Percentiles rank a stretch among this genome's conserved stretches.
phyloP scores from a whole-genome alignment of 2,888 invertebrate species.

The Sesia bembeciformis region DNA sequence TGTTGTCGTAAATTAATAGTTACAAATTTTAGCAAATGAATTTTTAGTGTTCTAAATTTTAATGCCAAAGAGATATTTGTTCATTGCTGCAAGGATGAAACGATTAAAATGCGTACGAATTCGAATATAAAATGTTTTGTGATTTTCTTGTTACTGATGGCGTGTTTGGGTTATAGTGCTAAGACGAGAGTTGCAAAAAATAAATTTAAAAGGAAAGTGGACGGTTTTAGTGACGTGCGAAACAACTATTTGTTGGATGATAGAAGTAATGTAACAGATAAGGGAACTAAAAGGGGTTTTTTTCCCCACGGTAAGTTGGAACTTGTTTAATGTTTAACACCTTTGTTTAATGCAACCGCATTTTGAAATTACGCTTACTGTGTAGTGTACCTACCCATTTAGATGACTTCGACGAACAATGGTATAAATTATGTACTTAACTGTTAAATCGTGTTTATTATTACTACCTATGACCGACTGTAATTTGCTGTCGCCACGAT shows the following conservation, averaged over 20 bases:
- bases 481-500: too few species aligned
- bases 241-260: slow-evolving; percentile 13
- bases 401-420: too few species aligned
- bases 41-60: not conserved
- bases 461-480: too few species aligned
- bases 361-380: not conserved
- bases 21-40: slow-evolving; percentile 1
- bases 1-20: not conserved
- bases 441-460: too few species aligned
- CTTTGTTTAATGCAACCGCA: not conserved
- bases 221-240: slow-evolving; percentile 12
- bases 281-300: slow-evolving; percentile 32
- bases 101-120: slow-evolving; percentile 44
- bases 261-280: slow-evolving; percentile 11
- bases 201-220: slow-evolving; percentile 26
- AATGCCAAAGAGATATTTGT: slow-evolving; percentile 9
- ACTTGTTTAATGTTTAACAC: not conserved
- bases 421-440: too few species aligned
- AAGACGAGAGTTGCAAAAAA: slow-evolving; percentile 9
- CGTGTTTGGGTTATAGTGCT: slow-evolving; percentile 21
- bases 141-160: slow-evolving; percentile 29
- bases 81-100: slow-evolving; percentile 10
- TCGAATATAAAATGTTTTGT: slow-evolving; percentile 31
- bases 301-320: slow-evolving; percentile 28
- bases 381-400: too few species aligned